Base-by-base conservation (phyloP, 92 coral and sea anemone species). In the Isaurus tuberculatus region DNA sequence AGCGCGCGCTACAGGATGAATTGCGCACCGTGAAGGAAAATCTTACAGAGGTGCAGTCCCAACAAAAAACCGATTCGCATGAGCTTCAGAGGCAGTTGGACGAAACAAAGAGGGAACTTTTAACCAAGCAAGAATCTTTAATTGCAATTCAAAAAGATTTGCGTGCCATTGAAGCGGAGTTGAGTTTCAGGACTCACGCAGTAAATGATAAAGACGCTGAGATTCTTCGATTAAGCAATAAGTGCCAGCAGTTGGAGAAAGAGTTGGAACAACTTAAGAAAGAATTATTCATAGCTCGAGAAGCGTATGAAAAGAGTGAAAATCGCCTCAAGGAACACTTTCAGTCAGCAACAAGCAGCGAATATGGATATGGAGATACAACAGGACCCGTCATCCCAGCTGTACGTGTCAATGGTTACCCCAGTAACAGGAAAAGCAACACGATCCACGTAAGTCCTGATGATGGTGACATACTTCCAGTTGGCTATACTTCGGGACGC, bases 241-340 rank as follows among this genome's bases (percentile, higher is more conserved):
- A 89, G 65, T 91, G 91, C 81, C 90, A 79, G 65, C 86, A 86
- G 28, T 65, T 97, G 44, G 99, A 97, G 64, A 90, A 83, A 44
- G 98, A 97, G 66, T 92, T 97, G 60, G 97, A 95, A 65, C 91
- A 87, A 34, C 88, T 97, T 20, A 97, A 97, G 79, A 91, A 91
- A 84, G 98, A 93, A 20, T 78, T 93, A 10, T 89, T 89, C 28
- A 64, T 86, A 37, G 88, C 95, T 30, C 88, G 84, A 79, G 98
- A 93, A 84, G 88, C 94, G 15, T 85, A 87, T 16, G 91, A 87
- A 29, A 90, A 88, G 65, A 87, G 89, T 48, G 98, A 93, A 26
- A 65, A 83, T 16, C 83, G 83, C 77, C 80, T 93, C 61, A 91
- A 87, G 48, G 95, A 93, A 15, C 70, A 77, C 8, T 31, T 55